Base-by-base conservation (phyloP, 2,888 invertebrate species). In the Pheosia tremula region DNA sequence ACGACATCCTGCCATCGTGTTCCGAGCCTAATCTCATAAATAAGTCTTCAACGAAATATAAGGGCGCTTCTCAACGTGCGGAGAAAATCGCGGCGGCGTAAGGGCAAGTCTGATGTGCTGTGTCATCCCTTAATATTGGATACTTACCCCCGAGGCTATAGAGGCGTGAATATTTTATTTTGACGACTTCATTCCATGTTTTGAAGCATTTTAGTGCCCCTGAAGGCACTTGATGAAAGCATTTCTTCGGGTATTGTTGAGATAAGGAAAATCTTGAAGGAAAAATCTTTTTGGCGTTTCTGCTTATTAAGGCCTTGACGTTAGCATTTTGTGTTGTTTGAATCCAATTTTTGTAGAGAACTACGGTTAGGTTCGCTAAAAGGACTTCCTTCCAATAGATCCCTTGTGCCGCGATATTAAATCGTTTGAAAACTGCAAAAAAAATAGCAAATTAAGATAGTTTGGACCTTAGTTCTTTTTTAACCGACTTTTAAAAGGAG, bases 81-180 rank as follows among this genome's bases (percentile, higher is more conserved):
- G 69, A 24, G 10, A 55, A 64, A 76, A 70, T 68, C 68, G 75
- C 75, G 59, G 75, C 75, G 59, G 5, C 59, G 70, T 67, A 68
- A 72, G 64, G 61, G 61, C 37, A 63, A 60, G 55, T 56, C 60
- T 50, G 57, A 65, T 67, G 52, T 68, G 76, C 76, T 65, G 62
- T 45, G 72, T 77, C 76, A 77, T 56, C 56, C 62, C 76, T 64
- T 77, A 75, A 75, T 77, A 77, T 77, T 77, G 69, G 77, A 62
- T 77, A 70, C 72, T 75, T 64, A 77, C 64, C 58, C 58, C 13
- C 55, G 57, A 8, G 24, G 8, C 52, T 37, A 49, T 38, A 52
- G 59, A 59, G 39, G 61, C 59, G 64, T 59, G 60, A 54, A 60
- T 69, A 62, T 55, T 68, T 69, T 75, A 66, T 64, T 53, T 64